Base-by-base conservation (phyloP, 1,140 invertebrate species). In the Apis florea region DNA sequence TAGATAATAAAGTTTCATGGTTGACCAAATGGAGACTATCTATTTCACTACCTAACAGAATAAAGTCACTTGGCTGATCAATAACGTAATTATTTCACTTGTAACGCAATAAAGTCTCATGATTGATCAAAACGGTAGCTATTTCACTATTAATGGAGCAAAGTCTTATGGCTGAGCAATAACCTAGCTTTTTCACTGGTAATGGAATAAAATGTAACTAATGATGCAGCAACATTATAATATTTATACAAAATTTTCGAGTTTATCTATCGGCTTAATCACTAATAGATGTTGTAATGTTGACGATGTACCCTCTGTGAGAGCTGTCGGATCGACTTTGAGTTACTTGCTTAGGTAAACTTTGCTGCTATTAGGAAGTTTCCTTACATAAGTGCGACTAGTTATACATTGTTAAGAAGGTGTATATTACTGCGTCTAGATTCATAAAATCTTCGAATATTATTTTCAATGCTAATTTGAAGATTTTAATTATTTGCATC, bases 361-460 rank as follows among this genome's bases (percentile, higher is more conserved):
- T 79, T 71, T 31, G 53, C 47, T n/a, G 56, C 76, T 24, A 79
- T 79, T 79, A 79, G 40, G 31, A 79, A 79, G 76, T 79, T 79
- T 53, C 40, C 19, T 26, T 71, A 47, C 51, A 47, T 51, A 61
- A 79, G 58, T 79, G 56, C 49, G 51, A 24, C 24, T 70, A 70
- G 76, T 79, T 53, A 71, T 26, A 79, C 40, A 71, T 79, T 79
- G 67, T 79, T 61, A 79, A n/a, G n/a, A 19, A 74, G n/a, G 63
- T 24, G 47, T 61, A 74, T 26, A 21, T 24, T 40, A 49, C 17
- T 51, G 69, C 12, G 3, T 40, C 54, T 17, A 19, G 24, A 63
- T 74, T 51, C 47, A 21, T n/a, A 40, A 49, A 40, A 49, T 61
- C 8, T 24, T 49, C 40, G 1, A 51, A 19, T 26, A 1, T 69